Evolutionary conservation across 2,113 vertebrate genomes (phyloP).

Genomic region (Corvus cornix): DNA sequence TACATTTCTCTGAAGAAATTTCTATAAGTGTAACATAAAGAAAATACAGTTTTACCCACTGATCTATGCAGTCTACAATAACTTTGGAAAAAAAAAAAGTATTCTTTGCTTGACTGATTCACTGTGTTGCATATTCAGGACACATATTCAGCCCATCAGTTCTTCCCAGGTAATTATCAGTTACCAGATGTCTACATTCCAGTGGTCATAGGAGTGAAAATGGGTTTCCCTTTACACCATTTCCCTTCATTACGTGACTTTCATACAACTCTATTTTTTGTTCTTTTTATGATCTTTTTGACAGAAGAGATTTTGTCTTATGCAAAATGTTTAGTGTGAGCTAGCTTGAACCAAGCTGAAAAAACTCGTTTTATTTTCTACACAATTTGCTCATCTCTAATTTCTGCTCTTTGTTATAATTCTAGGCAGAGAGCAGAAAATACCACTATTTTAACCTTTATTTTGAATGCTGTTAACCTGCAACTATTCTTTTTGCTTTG

Average conservation of each 20-base stretch:
- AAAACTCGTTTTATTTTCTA: background rate
- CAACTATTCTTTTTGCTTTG: background rate
- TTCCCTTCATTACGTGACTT: background rate
- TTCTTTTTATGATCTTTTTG: background rate
- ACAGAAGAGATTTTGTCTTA: background rate
- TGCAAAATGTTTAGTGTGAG: background rate
- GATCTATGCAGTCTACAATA: background rate
- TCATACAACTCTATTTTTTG: background rate
- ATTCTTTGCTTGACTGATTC: background rate
- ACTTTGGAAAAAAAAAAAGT: background rate
- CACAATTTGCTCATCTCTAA: background rate
- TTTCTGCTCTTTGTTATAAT: conserved; percentile 35
- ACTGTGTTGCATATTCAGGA: background rate
- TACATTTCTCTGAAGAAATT: background rate
- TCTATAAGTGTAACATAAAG: background rate
- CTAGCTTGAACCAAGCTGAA: background rate
- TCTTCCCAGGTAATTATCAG: conserved; percentile 17
- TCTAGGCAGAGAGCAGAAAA: conserved; percentile 22
- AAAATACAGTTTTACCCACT: background rate
- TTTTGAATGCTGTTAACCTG: conserved; percentile 34
- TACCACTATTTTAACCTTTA: conserved; percentile 21
- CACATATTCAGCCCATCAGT: background rate
- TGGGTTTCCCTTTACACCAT: background rate
- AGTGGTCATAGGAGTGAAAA: background rate
- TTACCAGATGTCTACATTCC: background rate